Evolutionary conservation across 2,797 vertebrate species (phyloP).

Genomic region (Diceros bicornis): DNA sequence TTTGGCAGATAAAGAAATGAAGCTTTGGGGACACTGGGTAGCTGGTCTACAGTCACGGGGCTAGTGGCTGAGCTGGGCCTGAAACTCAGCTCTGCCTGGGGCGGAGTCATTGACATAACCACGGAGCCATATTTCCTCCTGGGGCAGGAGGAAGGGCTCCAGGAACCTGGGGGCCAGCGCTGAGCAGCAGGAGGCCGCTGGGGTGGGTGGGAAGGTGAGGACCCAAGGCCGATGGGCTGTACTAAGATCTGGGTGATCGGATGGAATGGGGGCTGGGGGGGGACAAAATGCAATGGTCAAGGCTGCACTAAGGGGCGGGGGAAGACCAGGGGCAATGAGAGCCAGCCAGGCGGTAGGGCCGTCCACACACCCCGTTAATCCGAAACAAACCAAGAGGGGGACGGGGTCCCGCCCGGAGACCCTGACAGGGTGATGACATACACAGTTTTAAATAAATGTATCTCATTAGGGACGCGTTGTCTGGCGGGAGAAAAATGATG

Average conservation of each 20-base stretch:
- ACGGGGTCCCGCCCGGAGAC: background rate
- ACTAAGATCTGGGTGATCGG: background rate
- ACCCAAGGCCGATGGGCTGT: background rate
- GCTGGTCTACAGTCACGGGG: background rate
- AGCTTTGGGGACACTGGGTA: background rate
- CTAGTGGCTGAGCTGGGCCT: background rate
- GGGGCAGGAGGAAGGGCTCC: background rate
- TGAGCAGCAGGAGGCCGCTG: background rate
- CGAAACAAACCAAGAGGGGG: constrained; percentile 37
- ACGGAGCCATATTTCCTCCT: accelerated
- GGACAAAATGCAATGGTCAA: accelerated
- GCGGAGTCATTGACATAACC: accelerated
- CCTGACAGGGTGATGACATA: constrained; percentile 76
- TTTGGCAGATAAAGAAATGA: background rate
- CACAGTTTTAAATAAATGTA: constrained; percentile 75
- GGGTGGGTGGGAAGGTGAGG: background rate
- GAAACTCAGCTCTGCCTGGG: background rate
- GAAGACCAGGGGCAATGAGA: background rate
- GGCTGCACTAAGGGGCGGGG: background rate
- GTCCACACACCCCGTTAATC: background rate
- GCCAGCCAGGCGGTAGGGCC: background rate
- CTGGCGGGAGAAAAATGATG: constrained; percentile 65
- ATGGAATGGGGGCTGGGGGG: background rate
- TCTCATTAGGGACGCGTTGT: constrained; percentile 78
- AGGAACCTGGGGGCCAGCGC: background rate